phyloP scores from a whole-genome alignment of 2,797 vertebrate genomes.

The Phrynocephalus forsythii region DNA sequence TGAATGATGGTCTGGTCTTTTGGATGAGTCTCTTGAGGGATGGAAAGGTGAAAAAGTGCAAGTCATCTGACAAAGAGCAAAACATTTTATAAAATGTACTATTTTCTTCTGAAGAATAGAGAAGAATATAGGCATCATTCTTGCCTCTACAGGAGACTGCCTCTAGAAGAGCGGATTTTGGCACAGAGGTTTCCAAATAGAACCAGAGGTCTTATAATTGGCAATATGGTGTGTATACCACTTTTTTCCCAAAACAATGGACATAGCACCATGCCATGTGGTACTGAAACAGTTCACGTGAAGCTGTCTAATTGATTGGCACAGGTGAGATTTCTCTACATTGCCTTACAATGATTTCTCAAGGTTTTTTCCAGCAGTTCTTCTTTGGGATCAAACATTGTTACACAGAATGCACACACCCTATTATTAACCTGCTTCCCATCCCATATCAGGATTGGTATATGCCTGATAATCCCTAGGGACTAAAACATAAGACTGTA shows the following conservation, averaged over 20 bases:
- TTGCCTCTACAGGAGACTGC: neutral
- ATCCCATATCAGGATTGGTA: too few species aligned
- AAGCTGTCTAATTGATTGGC: neutral
- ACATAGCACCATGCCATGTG: neutral
- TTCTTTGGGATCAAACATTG: too few species aligned
- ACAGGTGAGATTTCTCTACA: neutral
- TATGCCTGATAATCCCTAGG: too few species aligned
- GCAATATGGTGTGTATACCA: neutral
- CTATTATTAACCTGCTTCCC: too few species aligned
- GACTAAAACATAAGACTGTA: too few species aligned
- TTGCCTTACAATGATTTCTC: neutral
- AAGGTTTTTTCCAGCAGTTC: neutral
- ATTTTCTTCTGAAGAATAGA: constrained; percentile 30
- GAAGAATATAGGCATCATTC: neutral
- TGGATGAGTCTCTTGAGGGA: constrained; percentile 30
- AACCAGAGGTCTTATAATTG: neutral
- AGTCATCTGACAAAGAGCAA: constrained; percentile 47
- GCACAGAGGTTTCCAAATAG: neutral
- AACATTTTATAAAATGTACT: constrained; percentile 18
- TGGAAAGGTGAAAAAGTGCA: constrained; percentile 47
- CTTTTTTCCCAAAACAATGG: neutral
- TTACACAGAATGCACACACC: too few species aligned
- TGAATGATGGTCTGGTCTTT: constrained; percentile 49
- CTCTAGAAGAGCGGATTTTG: neutral
- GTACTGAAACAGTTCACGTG: neutral